Conservation (phyloP, 2,888 invertebrate genomes). For the Lepidocyrtinus sp. region DNA sequence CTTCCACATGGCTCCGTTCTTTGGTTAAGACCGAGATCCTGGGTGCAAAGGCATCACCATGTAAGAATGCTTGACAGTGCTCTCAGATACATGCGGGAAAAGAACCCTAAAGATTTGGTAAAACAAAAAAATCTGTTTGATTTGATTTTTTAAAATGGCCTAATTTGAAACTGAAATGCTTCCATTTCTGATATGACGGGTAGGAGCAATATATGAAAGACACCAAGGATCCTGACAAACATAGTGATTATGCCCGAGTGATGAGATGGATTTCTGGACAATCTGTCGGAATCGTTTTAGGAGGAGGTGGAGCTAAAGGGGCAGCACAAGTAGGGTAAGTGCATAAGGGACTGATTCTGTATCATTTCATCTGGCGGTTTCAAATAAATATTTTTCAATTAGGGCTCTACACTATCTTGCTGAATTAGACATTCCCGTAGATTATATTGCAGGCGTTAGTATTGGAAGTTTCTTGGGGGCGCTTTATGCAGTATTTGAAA, state of each 20-base stretch:
- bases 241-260: constrained; percentile 55
- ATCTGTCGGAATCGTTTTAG: constrained; percentile 54
- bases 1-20: constrained; percentile 40
- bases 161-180: background rate
- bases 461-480: constrained; percentile 65
- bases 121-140: background rate
- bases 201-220: constrained; percentile 36
- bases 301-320: constrained; percentile 64
- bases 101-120: constrained; percentile 32
- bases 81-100: constrained; percentile 42
- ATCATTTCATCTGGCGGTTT: background rate
- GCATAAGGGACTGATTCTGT: background rate
- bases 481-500: constrained; percentile 58
- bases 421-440: constrained; percentile 61
- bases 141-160: too few species aligned
- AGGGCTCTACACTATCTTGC: constrained; percentile 45
- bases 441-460: constrained; percentile 65
- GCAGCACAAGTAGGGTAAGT: constrained; percentile 57
- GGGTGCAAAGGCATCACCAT: constrained; percentile 58
- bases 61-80: constrained; percentile 51
- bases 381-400: too few species aligned
- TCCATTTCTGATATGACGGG: too few species aligned
- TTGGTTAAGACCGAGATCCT: constrained; percentile 43
- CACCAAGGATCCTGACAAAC: constrained; percentile 35
- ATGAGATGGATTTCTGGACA: constrained; percentile 56